Percentiles rank a stretch among this genome's conserved stretches.
These are phyloP conservation scores for Lydus trimaculatus DNA, from an alignment of 2,888 invertebrate species.

Conservation along the genomic window DNA sequence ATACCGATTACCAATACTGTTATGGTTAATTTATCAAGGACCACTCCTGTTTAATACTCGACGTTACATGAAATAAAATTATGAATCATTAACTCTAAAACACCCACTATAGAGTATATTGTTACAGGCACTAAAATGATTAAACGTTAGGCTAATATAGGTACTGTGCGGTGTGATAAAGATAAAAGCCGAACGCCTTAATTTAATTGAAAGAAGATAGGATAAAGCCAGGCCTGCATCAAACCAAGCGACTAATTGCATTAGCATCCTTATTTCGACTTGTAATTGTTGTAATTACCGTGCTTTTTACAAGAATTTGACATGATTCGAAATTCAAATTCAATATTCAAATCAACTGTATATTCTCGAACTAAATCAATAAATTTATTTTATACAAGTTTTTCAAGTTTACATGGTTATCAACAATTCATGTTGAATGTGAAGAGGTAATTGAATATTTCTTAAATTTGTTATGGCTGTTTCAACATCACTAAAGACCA, in stretches of 20 bases:
- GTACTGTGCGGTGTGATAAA: slow-evolving; percentile 34
- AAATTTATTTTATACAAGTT: background rate
- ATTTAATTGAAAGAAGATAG: slow-evolving; percentile 42
- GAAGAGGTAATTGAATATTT: background rate
- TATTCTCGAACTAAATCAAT: background rate
- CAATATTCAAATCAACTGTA: background rate
- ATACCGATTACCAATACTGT: slow-evolving; percentile 31
- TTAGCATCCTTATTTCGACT: slow-evolving; percentile 47
- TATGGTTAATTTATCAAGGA: slow-evolving; percentile 33
- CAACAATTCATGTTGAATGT: background rate
- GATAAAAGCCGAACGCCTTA: slow-evolving; percentile 35
- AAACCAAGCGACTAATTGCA: slow-evolving; percentile 47
- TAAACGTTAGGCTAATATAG: slow-evolving; percentile 32
- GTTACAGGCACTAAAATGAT: slow-evolving; percentile 38
- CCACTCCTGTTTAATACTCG: slow-evolving; percentile 32
- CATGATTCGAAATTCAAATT: background rate
- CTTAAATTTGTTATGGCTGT: background rate
- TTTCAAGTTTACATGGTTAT: background rate
- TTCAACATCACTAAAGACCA: background rate
- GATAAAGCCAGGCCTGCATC: slow-evolving; percentile 37
- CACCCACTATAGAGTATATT: slow-evolving; percentile 28
- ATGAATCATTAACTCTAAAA: slow-evolving; percentile 38
- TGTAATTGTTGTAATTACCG: slow-evolving; percentile 48
- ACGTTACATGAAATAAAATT: slow-evolving; percentile 31
- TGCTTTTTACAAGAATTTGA: slow-evolving; percentile 27